A percentile compares a stretch with the other conserved stretches of the same genome.
phyloP scores from a whole-genome alignment of 2,888 invertebrate genomes.

The Andricus quercusramuli region DNA sequence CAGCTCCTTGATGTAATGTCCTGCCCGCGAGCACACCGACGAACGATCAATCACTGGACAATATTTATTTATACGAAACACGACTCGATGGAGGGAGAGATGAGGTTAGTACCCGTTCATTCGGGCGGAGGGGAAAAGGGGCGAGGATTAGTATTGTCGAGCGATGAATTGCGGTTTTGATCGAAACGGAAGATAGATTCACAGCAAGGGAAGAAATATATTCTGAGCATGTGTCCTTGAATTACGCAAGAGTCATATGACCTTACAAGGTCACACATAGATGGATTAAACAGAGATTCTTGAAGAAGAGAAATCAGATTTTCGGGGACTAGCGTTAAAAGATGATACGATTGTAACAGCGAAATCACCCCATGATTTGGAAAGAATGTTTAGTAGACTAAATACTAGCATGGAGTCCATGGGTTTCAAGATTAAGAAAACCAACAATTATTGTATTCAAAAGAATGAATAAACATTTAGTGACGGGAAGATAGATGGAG shows the following conservation, averaged over 20 bases:
- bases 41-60: conserved; percentile 72
- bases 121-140: conserved; percentile 47
- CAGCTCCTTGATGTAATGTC: conserved; percentile 64
- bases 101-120: conserved; percentile 44
- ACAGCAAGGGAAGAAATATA: conserved; percentile 25
- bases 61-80: conserved; percentile 73
- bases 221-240: conserved; percentile 11
- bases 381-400: too few species aligned
- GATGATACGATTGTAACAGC: too few species aligned
- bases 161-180: conserved; percentile 53
- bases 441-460: too few species aligned
- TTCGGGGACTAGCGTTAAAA: too few species aligned
- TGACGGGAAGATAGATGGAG: too few species aligned
- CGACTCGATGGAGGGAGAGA: conserved; percentile 50
- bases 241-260: background rate
- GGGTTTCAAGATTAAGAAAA: too few species aligned
- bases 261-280: background rate
- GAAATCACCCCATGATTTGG: too few species aligned
- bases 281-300: background rate
- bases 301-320: background rate
- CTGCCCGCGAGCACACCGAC: conserved; percentile 60
- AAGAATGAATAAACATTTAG: too few species aligned
- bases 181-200: conserved; percentile 54
- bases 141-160: conserved; percentile 56
- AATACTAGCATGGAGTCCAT: too few species aligned